Conservation (phyloP, 2,797 vertebrate species). For the Knipowitschia caucasica region DNA sequence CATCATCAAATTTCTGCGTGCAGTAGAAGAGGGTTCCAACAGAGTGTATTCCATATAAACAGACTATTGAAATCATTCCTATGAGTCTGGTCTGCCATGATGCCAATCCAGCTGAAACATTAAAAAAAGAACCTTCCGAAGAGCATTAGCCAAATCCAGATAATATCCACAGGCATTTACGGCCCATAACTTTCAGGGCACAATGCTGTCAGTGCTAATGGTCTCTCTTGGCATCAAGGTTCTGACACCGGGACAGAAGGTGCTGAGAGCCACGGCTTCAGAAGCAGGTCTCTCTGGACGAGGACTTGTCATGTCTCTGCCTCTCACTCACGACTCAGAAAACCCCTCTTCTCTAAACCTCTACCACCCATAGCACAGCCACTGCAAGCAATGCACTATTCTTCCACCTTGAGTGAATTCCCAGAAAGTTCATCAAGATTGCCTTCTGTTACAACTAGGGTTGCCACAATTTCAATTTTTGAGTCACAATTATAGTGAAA, state of each 20-base stretch:
- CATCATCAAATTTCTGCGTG: too few relatives aligned
- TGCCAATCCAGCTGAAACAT: slow-evolving; percentile 10
- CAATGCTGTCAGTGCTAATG: slow-evolving; percentile 65
- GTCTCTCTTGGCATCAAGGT: slow-evolving; percentile 63
- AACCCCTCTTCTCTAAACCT: slow-evolving; percentile 26
- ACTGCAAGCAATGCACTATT: slow-evolving; percentile 65
- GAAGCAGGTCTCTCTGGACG: slow-evolving; percentile 54
- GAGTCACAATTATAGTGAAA: too few relatives aligned
- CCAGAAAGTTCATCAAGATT: too few relatives aligned
- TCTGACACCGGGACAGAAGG: slow-evolving; percentile 60
- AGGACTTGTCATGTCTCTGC: slow-evolving; percentile 64
- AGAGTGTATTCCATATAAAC: too few relatives aligned
- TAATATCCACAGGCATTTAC: slow-evolving; percentile 41
- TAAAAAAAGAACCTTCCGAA: slow-evolving; percentile 2
- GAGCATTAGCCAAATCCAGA: slow-evolving; percentile 22
- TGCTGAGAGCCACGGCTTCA: slow-evolving; percentile 59
- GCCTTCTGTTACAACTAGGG: too few relatives aligned
- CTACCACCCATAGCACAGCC: slow-evolving; percentile 44
- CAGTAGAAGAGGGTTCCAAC: too few relatives aligned
- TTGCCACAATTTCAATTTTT: too few relatives aligned
- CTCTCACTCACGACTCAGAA: slow-evolving; percentile 41
- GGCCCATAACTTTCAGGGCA: slow-evolving; percentile 43
- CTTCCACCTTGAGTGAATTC: slow-evolving; percentile 3
- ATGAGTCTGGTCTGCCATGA: not conserved
- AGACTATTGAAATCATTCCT: too few relatives aligned